phyloP scores from a whole-genome alignment of 2,888 invertebrate species.

The Atrina japonica region DNA sequence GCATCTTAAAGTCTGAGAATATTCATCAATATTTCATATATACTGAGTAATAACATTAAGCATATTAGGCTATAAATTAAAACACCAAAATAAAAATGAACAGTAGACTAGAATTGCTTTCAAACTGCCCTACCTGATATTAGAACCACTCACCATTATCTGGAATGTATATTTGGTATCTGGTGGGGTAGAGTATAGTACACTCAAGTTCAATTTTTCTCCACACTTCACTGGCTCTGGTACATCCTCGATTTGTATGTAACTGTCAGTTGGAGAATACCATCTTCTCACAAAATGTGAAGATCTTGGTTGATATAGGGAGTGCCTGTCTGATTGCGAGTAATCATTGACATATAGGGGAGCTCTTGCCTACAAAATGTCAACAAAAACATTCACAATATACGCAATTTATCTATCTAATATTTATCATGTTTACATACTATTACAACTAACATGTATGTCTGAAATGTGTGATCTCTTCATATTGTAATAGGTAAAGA shows the following conservation, averaged over 20 bases:
- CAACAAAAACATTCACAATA: background rate
- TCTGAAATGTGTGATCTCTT: background rate
- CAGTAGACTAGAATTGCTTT: too few species aligned
- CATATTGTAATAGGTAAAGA: background rate
- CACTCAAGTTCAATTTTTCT: conserved; percentile 51
- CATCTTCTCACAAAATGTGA: conserved; percentile 53
- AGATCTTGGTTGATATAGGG: too few species aligned
- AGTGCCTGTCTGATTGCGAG: too few species aligned
- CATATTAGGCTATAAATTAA: too few species aligned
- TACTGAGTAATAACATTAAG: too few species aligned
- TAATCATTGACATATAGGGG: too few species aligned
- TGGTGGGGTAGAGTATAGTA: conserved; percentile 65
- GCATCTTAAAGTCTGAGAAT: too few species aligned
- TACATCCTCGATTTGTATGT: conserved; percentile 65
- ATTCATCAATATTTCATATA: too few species aligned
- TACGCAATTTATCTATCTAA: background rate
- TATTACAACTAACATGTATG: too few species aligned
- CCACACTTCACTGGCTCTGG: conserved; percentile 56
- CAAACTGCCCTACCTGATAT: too few species aligned
- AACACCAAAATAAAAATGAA: too few species aligned
- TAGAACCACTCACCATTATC: conserved; percentile 49
- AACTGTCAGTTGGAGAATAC: conserved; percentile 73
- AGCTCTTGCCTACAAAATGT: too few species aligned
- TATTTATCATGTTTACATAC: background rate
- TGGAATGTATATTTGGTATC: conserved; percentile 47